Evolutionary conservation across 2,113 vertebrate genomes (phyloP).

Genomic region (Ornithorhynchus anatinus): DNA sequence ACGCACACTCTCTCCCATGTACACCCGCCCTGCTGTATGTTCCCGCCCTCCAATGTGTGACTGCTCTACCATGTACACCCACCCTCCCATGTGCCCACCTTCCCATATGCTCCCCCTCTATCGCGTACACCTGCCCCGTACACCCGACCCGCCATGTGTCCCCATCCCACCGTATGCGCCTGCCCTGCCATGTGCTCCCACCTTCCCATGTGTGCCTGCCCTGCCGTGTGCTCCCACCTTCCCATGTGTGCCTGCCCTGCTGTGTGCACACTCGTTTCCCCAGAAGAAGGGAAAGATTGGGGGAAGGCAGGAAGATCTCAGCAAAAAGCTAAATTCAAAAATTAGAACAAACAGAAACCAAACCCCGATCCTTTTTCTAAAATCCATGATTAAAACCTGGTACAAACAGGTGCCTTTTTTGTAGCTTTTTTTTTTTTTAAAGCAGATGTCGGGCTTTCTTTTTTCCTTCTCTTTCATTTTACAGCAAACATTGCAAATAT

Average conservation of each 20-base stretch:
- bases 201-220: too few relatives aligned
- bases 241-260: rapidly evolving
- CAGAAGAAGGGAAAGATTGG: not conserved
- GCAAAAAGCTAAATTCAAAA: not conserved
- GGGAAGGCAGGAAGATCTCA: too few relatives aligned
- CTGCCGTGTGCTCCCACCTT: not conserved
- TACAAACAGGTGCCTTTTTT: conserved; percentile 73
- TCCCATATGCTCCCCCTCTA: not conserved
- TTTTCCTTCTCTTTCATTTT: conserved; percentile 74
- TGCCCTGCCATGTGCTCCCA: not conserved
- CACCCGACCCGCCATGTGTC: rapidly evolving
- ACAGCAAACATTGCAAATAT: conserved; percentile 97
- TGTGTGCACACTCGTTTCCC: not conserved
- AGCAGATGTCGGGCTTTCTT: conserved; percentile 75
- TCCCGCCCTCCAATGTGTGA: too few relatives aligned
- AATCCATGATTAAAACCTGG: conserved; percentile 81
- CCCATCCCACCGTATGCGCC: not conserved
- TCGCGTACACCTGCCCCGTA: not conserved
- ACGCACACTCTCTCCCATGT: too few relatives aligned
- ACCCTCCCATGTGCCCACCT: too few relatives aligned
- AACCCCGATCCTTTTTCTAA: conserved; percentile 61
- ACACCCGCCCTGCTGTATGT: too few relatives aligned
- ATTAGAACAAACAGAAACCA: not conserved
- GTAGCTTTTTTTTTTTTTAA: conserved; percentile 62
- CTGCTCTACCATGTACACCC: not conserved